Evolutionary conservation across 2,888 invertebrate species (phyloP).

Genomic region (Heliconius ethilla): DNA sequence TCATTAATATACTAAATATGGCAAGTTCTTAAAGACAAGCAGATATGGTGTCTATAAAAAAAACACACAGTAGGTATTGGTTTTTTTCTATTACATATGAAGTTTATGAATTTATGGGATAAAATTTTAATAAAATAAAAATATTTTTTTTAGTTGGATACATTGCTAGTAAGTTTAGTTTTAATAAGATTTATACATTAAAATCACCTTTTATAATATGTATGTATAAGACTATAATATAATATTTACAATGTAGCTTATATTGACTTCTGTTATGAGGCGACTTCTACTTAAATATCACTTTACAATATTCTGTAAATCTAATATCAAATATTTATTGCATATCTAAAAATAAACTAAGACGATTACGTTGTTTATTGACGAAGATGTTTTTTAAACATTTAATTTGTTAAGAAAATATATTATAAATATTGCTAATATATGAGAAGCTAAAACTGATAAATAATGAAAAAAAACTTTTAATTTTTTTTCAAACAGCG

Average conservation of each 20-base stretch:
- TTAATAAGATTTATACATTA: slow-evolving; percentile 5
- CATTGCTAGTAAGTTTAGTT: not conserved
- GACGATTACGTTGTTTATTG: not conserved
- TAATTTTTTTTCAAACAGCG: too few species aligned
- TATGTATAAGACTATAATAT: slow-evolving; percentile 11
- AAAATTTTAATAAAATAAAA: not conserved
- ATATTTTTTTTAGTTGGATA: not conserved
- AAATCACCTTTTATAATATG: slow-evolving; percentile 5
- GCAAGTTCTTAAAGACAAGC: slow-evolving; percentile 34
- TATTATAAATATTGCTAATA: not conserved
- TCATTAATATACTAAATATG: slow-evolving; percentile 50
- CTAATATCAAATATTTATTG: not conserved
- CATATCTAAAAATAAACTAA: not conserved
- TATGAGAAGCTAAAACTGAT: too few species aligned
- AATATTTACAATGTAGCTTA: slow-evolving; percentile 26
- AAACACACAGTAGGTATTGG: not conserved
- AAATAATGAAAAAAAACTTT: too few species aligned
- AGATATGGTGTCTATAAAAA: not conserved
- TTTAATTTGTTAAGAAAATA: not conserved
- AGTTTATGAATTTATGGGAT: not conserved
- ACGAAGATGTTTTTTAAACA: not conserved
- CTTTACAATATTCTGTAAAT: not conserved
- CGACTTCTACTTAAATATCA: not conserved
- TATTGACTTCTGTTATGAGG: slow-evolving; percentile 23
- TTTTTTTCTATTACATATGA: not conserved